Conservation (phyloP, 2,113 vertebrate genomes). For the Butorides virescens region DNA sequence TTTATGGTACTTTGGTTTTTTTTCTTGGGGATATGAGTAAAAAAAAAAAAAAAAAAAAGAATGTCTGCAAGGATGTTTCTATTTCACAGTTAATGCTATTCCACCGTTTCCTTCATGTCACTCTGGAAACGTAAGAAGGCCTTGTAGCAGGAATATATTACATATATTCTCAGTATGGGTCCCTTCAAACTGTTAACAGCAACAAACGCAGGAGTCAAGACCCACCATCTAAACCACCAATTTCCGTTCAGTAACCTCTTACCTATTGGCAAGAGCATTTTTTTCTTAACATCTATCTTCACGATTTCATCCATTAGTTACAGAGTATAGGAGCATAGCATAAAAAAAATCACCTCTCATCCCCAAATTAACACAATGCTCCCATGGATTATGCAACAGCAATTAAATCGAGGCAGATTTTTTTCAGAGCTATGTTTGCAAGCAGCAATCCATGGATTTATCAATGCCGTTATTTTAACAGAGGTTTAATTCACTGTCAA, state of each 20-base stretch:
- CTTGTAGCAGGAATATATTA: neutral
- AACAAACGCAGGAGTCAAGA: neutral
- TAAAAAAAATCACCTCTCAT: neutral
- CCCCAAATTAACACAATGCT: neutral
- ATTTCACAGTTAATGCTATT: neutral
- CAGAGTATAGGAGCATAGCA: neutral
- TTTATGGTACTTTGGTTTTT: neutral
- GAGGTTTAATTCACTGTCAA: neutral
- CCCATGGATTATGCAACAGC: neutral
- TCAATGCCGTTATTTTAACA: neutral
- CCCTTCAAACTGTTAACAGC: neutral
- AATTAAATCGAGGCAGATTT: neutral
- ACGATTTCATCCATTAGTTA: neutral
- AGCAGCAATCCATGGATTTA: neutral
- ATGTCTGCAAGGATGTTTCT: neutral
- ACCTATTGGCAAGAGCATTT: neutral
- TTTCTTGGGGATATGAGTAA: neutral
- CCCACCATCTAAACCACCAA: neutral
- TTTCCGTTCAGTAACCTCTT: neutral
- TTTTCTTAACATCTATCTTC: neutral
- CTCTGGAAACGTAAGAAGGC: neutral
- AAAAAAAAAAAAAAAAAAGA: neutral
- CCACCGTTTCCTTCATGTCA: neutral
- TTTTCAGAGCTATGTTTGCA: neutral
- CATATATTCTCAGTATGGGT: neutral